phyloP scores from a whole-genome alignment of 2,113 vertebrate genomes.

The Hemicordylus capensis region DNA sequence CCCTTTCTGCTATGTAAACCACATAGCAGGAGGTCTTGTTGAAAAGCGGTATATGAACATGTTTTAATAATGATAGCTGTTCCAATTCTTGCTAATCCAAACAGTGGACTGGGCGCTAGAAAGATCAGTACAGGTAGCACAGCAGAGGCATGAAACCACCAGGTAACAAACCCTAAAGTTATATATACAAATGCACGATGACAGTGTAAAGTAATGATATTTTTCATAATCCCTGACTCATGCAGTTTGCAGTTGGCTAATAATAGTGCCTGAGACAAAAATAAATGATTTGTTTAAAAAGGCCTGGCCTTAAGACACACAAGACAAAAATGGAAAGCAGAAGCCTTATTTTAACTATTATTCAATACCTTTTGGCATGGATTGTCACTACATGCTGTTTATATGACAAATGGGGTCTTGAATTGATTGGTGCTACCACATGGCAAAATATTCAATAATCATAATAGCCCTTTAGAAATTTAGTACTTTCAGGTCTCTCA shows the following conservation, averaged over 20 bases:
- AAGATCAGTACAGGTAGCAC: background rate
- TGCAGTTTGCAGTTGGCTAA: conserved; percentile 23
- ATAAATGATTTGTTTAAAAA: background rate
- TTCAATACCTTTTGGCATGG: background rate
- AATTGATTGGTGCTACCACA: background rate
- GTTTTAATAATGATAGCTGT: too few relatives aligned
- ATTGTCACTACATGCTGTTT: background rate
- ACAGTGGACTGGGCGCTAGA: background rate
- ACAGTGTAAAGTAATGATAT: conserved; percentile 4
- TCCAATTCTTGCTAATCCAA: background rate
- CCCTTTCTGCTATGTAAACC: too few relatives aligned
- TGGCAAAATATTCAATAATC: background rate
- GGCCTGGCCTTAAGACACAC: background rate
- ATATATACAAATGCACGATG: background rate
- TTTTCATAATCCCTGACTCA: conserved; percentile 35
- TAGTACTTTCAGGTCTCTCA: conserved; percentile 14
- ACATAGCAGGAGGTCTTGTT: too few relatives aligned
- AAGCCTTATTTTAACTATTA: background rate
- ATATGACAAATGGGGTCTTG: background rate
- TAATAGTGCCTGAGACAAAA: conserved; percentile 18
- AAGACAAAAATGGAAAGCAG: background rate
- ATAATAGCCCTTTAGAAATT: conserved; percentile 1
- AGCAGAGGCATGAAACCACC: background rate
- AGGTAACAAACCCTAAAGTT: background rate
- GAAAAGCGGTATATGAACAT: too few relatives aligned